Percentiles rank a stretch among this genome's conserved stretches.
These are phyloP conservation scores for Rugalucina vietnamica DNA, from an alignment of 2,888 invertebrate genomes.

Conservation along the genomic window DNA sequence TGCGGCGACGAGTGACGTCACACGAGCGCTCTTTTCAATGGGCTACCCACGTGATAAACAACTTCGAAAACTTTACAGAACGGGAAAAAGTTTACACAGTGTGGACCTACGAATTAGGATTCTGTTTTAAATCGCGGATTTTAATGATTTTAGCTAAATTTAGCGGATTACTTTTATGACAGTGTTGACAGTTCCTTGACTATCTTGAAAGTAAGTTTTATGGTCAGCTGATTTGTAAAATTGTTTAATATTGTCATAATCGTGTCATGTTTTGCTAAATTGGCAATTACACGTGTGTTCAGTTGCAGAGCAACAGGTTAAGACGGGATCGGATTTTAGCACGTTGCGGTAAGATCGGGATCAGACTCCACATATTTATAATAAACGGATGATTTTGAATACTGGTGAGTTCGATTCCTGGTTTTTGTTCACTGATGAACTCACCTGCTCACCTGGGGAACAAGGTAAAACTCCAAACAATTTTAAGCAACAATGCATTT, in stretches of 20 bases:
- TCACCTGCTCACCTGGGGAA: too few species aligned
- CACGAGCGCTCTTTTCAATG: slow-evolving; percentile 6
- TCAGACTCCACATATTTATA: too few species aligned
- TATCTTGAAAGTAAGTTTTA: neutral
- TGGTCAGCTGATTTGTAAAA: too few species aligned
- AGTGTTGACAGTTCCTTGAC: too few species aligned
- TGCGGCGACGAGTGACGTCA: slow-evolving; percentile 25
- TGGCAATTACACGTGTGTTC: neutral
- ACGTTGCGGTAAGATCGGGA: too few species aligned
- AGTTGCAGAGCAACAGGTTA: too few species aligned
- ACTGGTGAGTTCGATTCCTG: too few species aligned
- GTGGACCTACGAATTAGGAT: neutral
- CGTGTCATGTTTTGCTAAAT: neutral
- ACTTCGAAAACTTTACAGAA: neutral
- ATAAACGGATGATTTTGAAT: too few species aligned
- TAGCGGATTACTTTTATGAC: neutral
- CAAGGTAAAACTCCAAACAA: too few species aligned
- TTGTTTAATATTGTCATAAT: neutral
- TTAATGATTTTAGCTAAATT: neutral
- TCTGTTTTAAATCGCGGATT: neutral
- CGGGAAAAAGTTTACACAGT: neutral
- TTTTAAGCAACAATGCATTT: too few species aligned
- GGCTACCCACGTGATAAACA: slow-evolving; percentile 5
- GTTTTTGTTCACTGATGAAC: too few species aligned
- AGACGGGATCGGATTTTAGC: too few species aligned